Evolutionary conservation across 1,140 invertebrate species (phyloP), one percentile per base, ranked within the genome.

Genomic region (Drosophila lini): DNA sequence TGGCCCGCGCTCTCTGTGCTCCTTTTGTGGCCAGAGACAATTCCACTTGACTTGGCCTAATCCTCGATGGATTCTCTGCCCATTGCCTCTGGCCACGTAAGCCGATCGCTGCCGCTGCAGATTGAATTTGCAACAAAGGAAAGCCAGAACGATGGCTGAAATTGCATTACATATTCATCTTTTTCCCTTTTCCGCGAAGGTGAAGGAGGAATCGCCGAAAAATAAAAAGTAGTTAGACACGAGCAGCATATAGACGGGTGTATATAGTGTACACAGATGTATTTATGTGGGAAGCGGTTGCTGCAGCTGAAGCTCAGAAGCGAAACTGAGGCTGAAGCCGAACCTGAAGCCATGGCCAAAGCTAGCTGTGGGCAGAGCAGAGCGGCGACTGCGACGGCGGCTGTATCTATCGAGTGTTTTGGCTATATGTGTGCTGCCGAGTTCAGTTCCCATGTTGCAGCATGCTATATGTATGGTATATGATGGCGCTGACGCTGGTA

Each of bases 331-430:
- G 68, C 70, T 74, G 59, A 76, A 75, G 40, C 55, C 52, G 71
- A 61, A 69, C 50, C 74, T 68, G 59, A 42, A 70, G 69, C 67
- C 45, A 41, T 71, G 34, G 42, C 65, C 69, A 73, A 38, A 55
- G 52, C 69, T 71, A 71, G 63, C 56, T 57, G 44, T 41, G 47
- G 36, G 31, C 61, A 64, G 61, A 63, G 61, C 67, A 78, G 77
- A 63, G 63, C 74, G 59, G 61, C 32, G 28, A 50, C 48, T 28
- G 61, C 40, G 61, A 68, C 78, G 68, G 70, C 70, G 50, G 63
- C 63, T 88, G 80, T 88, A 88, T 88, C 84, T 88, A 89, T 88
- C 71, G 83, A 80, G 77, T 88, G 80, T 88, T 89, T 89, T 88
- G 83, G 74, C 84, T 89, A 83, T 80, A 89, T 89, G 85, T 44